These are phyloP conservation scores for Brienomyrus longianalis DNA, from an alignment of 2,113 vertebrate species.

Conservation along the genomic window DNA sequence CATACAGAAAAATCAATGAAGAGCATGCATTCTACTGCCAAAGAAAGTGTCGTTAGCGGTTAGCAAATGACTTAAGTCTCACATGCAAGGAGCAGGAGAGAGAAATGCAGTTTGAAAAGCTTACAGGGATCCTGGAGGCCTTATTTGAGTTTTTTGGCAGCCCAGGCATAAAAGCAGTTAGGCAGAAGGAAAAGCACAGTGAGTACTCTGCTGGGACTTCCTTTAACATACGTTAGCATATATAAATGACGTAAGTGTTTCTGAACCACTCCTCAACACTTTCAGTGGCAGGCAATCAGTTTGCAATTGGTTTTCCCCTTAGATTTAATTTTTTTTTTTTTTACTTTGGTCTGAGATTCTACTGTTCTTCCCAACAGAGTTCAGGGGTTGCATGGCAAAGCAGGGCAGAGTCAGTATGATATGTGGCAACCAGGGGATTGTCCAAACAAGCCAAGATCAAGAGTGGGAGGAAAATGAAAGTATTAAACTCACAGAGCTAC, in stretches of 20 bases:
- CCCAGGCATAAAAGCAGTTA: conserved; percentile 24
- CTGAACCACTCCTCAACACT: conserved; percentile 16
- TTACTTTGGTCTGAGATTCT: not conserved
- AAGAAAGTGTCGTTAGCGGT: not conserved
- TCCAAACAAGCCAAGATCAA: conserved; percentile 24
- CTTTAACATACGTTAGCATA: not conserved
- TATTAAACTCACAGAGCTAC: conserved; percentile 22
- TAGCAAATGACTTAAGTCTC: conserved; percentile 3
- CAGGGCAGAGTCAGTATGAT: conserved; percentile 28
- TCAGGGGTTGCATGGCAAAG: conserved; percentile 14
- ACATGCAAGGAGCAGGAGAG: not conserved
- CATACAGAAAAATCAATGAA: conserved; percentile 66
- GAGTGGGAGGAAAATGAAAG: not conserved
- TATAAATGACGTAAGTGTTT: conserved; percentile 14
- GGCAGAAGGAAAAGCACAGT: not conserved
- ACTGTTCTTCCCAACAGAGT: conserved; percentile 42
- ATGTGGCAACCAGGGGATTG: conserved; percentile 29
- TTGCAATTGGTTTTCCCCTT: not conserved
- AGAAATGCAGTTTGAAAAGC: conserved; percentile 22
- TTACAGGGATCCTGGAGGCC: conserved; percentile 13
- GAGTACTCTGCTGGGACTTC: not conserved
- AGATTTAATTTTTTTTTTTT: not conserved
- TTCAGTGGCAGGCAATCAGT: not conserved
- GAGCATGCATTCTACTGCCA: conserved; percentile 45
- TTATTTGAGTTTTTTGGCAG: conserved; percentile 26